Conservation (phyloP, 2,888 invertebrate genomes). For the Nymphalis polychloros region DNA sequence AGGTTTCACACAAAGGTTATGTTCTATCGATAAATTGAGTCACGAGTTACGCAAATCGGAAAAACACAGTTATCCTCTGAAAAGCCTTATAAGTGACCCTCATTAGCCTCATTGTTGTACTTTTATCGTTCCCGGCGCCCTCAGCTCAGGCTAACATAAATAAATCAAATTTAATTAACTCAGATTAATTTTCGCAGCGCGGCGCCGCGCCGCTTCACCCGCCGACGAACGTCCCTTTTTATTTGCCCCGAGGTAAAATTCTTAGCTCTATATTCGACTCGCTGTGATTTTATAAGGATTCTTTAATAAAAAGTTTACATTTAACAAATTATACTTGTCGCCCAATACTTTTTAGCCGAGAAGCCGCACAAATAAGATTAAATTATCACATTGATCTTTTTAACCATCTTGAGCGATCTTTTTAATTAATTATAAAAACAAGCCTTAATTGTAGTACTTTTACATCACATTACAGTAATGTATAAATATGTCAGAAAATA, state of each 20-base stretch:
- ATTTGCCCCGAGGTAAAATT: conserved; percentile 70
- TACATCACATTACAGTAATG: too few relatives aligned
- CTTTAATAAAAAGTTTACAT: conserved; percentile 79
- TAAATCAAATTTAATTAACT: conserved; percentile 82
- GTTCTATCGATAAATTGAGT: conserved; percentile 53
- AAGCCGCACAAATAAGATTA: conserved; percentile 67
- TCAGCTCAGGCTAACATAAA: conserved; percentile 67
- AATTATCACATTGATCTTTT: conserved; percentile 57
- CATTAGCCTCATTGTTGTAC: conserved; percentile 78
- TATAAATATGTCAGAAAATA: too few relatives aligned
- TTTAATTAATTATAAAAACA: too few relatives aligned
- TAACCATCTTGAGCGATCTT: too few relatives aligned
- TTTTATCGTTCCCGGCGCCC: conserved; percentile 68
- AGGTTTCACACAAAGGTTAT: conserved; percentile 52
- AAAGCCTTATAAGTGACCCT: conserved; percentile 78
- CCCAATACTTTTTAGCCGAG: conserved; percentile 49
- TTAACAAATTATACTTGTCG: conserved; percentile 69
- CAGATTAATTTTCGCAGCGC: conserved; percentile 79
- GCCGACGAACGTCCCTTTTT: conserved; percentile 67
- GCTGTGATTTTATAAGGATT: conserved; percentile 68
- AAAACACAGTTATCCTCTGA: conserved; percentile 68
- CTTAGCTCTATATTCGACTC: conserved; percentile 57
- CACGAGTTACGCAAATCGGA: conserved; percentile 69
- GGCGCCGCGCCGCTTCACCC: conserved; percentile 61
- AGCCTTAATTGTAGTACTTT: too few relatives aligned